Evolutionary conservation across 2,888 invertebrate species (phyloP).

Genomic region (Lasioglossum malachurum): DNA sequence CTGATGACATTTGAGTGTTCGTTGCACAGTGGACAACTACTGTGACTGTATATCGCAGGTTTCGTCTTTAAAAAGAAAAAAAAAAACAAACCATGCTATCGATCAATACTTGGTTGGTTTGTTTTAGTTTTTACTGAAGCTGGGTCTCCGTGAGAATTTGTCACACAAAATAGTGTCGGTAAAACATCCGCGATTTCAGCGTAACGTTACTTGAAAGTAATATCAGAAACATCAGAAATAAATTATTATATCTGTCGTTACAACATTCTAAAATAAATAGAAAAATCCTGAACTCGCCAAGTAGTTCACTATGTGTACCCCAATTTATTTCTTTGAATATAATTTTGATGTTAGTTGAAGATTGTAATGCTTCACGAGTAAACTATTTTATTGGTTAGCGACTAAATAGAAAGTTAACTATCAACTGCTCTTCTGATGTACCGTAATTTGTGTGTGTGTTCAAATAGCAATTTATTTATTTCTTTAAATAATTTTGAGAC

Average conservation of each 20-base stretch:
- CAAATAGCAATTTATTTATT: not conserved
- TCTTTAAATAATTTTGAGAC: not conserved
- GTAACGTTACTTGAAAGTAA: not conserved
- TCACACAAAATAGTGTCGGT: not conserved
- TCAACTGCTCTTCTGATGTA: too few relatives aligned
- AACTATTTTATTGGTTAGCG: not conserved
- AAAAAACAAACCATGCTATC: not conserved
- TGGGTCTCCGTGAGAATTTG: not conserved
- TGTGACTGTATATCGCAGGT: not conserved
- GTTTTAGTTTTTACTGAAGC: not conserved
- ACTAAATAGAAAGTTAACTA: not conserved
- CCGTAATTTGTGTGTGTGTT: too few relatives aligned
- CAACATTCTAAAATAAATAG: not conserved
- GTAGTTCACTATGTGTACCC: not conserved
- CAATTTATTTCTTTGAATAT: not conserved
- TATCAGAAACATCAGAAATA: not conserved
- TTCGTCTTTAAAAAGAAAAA: not conserved
- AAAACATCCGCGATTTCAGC: not conserved
- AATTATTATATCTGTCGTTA: not conserved
- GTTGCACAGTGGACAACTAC: not conserved
- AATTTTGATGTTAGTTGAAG: not conserved
- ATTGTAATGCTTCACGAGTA: not conserved
- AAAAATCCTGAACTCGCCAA: not conserved
- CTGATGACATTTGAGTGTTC: slow-evolving; percentile 1
- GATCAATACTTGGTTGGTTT: not conserved